Base-by-base conservation (phyloP, 2,797 vertebrate genomes). In the Synaphobranchus kaupii region DNA sequence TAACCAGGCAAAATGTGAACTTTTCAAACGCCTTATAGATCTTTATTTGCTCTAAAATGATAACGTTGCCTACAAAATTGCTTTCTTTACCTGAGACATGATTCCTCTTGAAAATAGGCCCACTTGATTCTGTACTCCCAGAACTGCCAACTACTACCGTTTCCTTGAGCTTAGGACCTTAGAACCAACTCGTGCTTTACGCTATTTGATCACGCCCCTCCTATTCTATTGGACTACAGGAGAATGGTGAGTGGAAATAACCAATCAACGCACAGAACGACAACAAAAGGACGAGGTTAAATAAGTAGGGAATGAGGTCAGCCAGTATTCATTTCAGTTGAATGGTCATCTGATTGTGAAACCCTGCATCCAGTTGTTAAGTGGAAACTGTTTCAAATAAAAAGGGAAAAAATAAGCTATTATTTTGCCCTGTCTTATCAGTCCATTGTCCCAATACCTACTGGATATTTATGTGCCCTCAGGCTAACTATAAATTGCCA, bases 241-340 rank as follows among this genome's bases (percentile, higher is more conserved):
- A 17, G 28, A 81, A 25, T 81, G 78, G 86, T 39, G 90, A 90
- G 87, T 48, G 1, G 2, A 58, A 9, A 8, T 0, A 81, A 83
- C 90, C 90, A 91, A 90, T 91, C 88, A 85, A 48, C 47, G 78
- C 47, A n/a, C 47, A 81, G 47, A 50, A 47, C 7, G 17, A 87
- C 58, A 8, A 31, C 0, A 28, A 34, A 81, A 25, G 0, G 20
- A 17, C 34, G 56, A 60, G 10, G 17, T 83, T 10, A 81, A 12
- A 10, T 60, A 90, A 89, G 44, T 91, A 54, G 91, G 87, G 66
- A 88, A 89, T 34, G 71, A 88, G 89, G 60, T 83, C 84, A 86
- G 25, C 20, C 78, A 4, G 47, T 48, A 44, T 78, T 78, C 78
- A 15, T 8, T 22, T 22, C 5, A 22, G 20, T n/a, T 48, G 44